Conservation (phyloP, 2,888 invertebrate species). For the Pristionchus maxplancki region DNA sequence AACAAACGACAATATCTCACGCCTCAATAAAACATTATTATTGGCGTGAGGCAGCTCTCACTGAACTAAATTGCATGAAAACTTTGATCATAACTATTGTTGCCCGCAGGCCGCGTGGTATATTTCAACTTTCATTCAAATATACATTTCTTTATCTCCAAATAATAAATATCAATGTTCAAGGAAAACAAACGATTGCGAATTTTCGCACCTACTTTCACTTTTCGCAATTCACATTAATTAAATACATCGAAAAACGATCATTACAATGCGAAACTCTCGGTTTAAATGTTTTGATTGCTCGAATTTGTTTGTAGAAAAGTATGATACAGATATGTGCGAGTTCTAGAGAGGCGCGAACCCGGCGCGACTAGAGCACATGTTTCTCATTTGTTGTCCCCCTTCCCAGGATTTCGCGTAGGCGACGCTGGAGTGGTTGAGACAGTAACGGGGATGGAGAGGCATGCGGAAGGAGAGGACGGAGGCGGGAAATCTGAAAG, state of each 20-base stretch:
- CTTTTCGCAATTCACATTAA: neutral
- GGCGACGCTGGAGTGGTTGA: neutral
- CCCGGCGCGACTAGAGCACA: neutral
- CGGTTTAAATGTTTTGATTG: neutral
- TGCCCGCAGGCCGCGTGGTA: no score
- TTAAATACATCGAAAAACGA: neutral
- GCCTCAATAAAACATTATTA: no score
- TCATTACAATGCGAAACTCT: neutral
- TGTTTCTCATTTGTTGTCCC: neutral
- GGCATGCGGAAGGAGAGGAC: slow-evolving; percentile 3
- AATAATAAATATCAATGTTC: no score
- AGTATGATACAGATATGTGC: slow-evolving; percentile 3
- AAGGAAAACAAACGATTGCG: no score
- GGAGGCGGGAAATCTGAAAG: slow-evolving; percentile 7
- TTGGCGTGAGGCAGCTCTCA: no score
- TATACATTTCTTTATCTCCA: no score
- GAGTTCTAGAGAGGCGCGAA: neutral
- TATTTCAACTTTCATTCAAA: no score
- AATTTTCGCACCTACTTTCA: no score
- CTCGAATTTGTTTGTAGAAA: neutral
- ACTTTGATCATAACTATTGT: no score
- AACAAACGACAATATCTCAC: no score
- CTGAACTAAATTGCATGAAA: no score
- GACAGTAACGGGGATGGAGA: slow-evolving; percentile 26
- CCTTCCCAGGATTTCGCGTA: neutral